Conservation (phyloP, 2,888 invertebrate genomes). For the Dermolepida albohirtum region DNA sequence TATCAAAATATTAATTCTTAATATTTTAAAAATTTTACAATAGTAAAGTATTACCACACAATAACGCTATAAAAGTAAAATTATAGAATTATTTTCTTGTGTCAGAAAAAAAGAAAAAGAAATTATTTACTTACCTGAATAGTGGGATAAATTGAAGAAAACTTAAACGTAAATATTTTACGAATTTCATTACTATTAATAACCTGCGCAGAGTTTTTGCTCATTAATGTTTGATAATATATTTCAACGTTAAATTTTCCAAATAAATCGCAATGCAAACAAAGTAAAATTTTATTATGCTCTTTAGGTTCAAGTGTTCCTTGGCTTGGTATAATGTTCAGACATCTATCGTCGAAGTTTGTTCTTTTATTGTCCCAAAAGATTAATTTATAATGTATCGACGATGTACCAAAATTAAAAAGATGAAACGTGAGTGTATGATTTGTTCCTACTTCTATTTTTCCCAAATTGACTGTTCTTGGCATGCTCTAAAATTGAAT, state of each 20-base stretch:
- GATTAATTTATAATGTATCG: conserved; percentile 59
- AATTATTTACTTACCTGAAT: conserved; percentile 56
- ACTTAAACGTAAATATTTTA: conserved; percentile 55
- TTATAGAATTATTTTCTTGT: too few species aligned
- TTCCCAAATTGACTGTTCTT: conserved; percentile 58
- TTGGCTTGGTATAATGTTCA: conserved; percentile 41
- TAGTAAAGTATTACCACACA: too few species aligned
- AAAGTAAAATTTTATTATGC: conserved; percentile 55
- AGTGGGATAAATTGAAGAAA: conserved; percentile 58
- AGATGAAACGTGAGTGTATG: conserved; percentile 58
- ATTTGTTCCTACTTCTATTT: conserved; percentile 54
- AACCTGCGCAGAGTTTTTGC: conserved; percentile 47
- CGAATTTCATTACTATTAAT: conserved; percentile 48
- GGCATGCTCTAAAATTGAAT: conserved; percentile 60
- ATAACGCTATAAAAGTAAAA: too few species aligned
- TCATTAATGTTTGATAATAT: conserved; percentile 57
- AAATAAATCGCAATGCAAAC: conserved; percentile 54
- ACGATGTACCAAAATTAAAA: conserved; percentile 63
- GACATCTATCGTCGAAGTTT: conserved; percentile 23
- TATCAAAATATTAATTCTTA: too few species aligned
- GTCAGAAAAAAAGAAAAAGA: too few species aligned
- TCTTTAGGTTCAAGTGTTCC: conserved; percentile 57
- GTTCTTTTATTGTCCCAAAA: conserved; percentile 41
- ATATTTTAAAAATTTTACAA: too few species aligned
- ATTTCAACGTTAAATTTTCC: conserved; percentile 59